phyloP scores from a whole-genome alignment of 2,113 vertebrate species.

The Hippotragus niger region DNA sequence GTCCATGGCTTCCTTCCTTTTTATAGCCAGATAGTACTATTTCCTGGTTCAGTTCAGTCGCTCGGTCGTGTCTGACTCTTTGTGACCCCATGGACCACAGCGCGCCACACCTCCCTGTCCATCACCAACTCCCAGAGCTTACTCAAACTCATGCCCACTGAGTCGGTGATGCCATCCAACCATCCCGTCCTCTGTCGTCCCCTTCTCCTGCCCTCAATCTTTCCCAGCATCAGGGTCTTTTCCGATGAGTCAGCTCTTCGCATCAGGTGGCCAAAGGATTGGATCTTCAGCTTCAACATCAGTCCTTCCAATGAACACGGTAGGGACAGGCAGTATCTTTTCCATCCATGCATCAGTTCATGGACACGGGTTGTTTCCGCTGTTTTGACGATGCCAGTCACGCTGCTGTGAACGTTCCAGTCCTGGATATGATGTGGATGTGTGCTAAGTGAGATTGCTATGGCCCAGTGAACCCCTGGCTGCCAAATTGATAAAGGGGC shows the following conservation, averaged over 20 bases:
- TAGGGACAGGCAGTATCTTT: fast-evolving
- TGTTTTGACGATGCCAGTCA: background rate
- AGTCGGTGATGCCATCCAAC: background rate
- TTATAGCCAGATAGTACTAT: fast-evolving
- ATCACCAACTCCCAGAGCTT: background rate
- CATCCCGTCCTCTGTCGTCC: background rate
- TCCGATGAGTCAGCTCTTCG: fast-evolving
- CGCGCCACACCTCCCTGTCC: background rate
- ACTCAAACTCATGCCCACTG: background rate
- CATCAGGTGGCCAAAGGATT: background rate
- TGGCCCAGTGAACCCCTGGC: fast-evolving
- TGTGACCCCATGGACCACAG: fast-evolving
- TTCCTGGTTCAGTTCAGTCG: background rate
- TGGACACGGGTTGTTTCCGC: background rate
- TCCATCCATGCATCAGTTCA: too few relatives aligned
- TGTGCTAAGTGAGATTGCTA: background rate
- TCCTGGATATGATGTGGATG: too few relatives aligned
- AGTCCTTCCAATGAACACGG: background rate
- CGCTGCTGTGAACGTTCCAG: background rate
- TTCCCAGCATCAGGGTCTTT: background rate
- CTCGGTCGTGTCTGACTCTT: background rate
- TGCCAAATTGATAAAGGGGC: background rate
- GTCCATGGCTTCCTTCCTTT: background rate
- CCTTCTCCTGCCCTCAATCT: background rate
- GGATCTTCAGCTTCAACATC: background rate